These are phyloP conservation scores for Engystomops pustulosus DNA, from an alignment of 2,113 vertebrate species.

Conservation along the genomic window DNA sequence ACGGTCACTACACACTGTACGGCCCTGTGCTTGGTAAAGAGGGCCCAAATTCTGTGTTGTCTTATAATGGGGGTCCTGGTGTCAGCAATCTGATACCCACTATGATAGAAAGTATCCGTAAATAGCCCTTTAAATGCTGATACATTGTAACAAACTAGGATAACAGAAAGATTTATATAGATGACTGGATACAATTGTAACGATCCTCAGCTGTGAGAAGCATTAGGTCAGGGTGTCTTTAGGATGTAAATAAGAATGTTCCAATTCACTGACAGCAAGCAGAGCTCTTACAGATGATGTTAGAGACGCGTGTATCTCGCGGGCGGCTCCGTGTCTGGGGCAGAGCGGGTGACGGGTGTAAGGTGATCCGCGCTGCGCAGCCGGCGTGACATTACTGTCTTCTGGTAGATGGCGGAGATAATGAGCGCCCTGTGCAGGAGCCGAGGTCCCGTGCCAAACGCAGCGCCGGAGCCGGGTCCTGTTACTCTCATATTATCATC, in stretches of 20 bases:
- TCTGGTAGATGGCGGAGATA: constrained; percentile 34
- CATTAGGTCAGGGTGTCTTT: not conserved
- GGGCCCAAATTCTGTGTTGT: too few relatives aligned
- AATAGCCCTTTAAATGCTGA: too few relatives aligned
- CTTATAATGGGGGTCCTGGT: too few relatives aligned
- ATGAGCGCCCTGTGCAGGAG: constrained; percentile 16
- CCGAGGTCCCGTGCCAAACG: constrained; percentile 22
- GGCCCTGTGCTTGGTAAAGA: too few relatives aligned
- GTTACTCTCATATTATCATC: constrained; percentile 41
- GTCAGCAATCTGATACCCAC: too few relatives aligned
- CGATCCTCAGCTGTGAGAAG: not conserved
- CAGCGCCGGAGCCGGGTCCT: constrained; percentile 8
- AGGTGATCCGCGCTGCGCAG: constrained; percentile 6
- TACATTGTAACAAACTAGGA: not conserved
- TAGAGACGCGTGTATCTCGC: not conserved
- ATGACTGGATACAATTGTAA: not conserved
- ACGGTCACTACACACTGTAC: too few relatives aligned
- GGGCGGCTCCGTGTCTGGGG: not conserved
- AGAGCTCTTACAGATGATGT: not conserved
- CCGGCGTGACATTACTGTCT: constrained; percentile 44
- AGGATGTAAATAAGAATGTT: not conserved
- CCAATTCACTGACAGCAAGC: not conserved
- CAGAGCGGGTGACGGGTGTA: not conserved
- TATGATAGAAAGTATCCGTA: too few relatives aligned
- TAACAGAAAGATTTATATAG: not conserved